Conservation (phyloP, 2,888 invertebrate genomes). For the Sesia bembeciformis region DNA sequence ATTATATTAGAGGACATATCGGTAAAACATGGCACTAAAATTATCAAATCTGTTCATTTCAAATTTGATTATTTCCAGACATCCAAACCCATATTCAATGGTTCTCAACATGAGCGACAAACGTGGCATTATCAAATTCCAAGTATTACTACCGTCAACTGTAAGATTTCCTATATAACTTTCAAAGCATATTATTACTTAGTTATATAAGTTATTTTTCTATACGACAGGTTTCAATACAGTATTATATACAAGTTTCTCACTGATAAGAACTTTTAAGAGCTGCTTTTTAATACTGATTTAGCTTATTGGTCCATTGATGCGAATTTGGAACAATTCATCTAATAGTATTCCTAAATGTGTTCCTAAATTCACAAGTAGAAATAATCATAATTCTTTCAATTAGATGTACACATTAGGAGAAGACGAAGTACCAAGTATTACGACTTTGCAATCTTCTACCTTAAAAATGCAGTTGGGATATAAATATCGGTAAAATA, state of each 20-base stretch:
- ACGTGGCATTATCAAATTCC: constrained; percentile 62
- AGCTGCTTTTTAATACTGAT: no score
- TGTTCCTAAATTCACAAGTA: neutral
- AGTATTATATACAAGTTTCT: no score
- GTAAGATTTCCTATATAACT: constrained; percentile 33
- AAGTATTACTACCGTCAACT: constrained; percentile 54
- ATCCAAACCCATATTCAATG: constrained; percentile 58
- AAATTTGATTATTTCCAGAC: constrained; percentile 23
- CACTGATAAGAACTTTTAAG: no score
- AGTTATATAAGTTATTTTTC: no score
- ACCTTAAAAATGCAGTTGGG: constrained; percentile 64
- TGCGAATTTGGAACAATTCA: neutral
- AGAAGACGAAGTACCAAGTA: constrained; percentile 80
- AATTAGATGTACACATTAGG: constrained; percentile 76
- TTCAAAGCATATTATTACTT: neutral
- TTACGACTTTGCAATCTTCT: constrained; percentile 78
- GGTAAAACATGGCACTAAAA: no score
- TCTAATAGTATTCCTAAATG: constrained; percentile 6
- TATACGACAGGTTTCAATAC: no score
- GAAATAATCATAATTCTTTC: neutral
- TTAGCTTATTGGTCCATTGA: no score
- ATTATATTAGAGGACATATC: no score
- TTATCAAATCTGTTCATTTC: no score
- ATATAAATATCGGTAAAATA: constrained; percentile 32
- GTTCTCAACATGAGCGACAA: constrained; percentile 64